A percentile compares a stretch with the other conserved stretches of the same genome.
Conservation (phyloP, 2,888 invertebrate genomes). For the Lasioglossum zephyrum region DNA sequence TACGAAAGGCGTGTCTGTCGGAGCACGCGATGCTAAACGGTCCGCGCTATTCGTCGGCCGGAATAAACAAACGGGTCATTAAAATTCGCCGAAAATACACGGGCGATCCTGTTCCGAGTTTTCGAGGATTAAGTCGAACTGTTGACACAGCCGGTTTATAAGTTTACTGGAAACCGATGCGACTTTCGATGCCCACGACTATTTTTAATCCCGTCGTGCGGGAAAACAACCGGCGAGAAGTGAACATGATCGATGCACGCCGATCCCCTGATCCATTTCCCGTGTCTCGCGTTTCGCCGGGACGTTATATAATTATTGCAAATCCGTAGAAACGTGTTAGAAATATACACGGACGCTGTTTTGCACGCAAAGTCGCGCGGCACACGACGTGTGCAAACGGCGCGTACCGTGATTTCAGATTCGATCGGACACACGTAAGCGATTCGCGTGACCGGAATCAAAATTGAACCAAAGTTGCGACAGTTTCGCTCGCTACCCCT, state of each 20-base stretch:
- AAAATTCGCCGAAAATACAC: conserved; percentile 68
- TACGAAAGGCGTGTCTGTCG: conserved; percentile 56
- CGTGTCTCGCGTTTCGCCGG: background rate
- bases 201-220: background rate
- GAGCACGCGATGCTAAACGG: conserved; percentile 49
- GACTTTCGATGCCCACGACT: background rate
- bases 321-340: conserved; percentile 41
- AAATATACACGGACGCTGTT: conserved; percentile 31
- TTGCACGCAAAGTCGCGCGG: conserved; percentile 35
- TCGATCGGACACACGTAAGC: conserved; percentile 42
- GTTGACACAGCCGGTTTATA: conserved; percentile 34
- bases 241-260: background rate
- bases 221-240: background rate
- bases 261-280: background rate
- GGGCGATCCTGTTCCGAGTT: conserved; percentile 44
- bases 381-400: background rate
- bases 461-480: conserved; percentile 17
- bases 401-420: conserved; percentile 60
- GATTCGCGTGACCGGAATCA: conserved; percentile 54
- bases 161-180: conserved; percentile 1
- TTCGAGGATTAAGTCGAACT: conserved; percentile 41
- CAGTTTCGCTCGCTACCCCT: conserved; percentile 19
- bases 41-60: conserved; percentile 55
- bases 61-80: conserved; percentile 61
- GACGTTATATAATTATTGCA: conserved; percentile 44